Evolutionary conservation across 2,888 invertebrate species (phyloP).

Genomic region (Volucella inflata): DNA sequence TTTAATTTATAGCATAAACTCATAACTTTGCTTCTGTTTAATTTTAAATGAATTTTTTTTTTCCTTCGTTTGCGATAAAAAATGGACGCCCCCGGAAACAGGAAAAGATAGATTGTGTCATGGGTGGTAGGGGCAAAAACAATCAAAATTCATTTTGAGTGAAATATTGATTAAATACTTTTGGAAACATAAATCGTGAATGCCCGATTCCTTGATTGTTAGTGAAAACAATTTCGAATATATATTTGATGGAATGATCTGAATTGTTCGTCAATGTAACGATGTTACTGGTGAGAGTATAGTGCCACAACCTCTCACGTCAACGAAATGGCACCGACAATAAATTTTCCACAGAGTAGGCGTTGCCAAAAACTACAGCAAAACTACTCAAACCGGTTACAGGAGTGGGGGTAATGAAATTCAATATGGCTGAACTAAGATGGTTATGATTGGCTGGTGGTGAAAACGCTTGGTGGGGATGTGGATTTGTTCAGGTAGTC

Average conservation of each 20-base stretch:
- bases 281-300: not conserved
- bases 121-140: too few species aligned
- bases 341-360: constrained; percentile 22
- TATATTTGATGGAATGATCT: constrained; percentile 12
- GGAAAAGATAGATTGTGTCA: too few species aligned
- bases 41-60: too few species aligned
- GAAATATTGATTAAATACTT: not conserved
- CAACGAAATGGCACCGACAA: constrained; percentile 53
- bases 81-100: too few species aligned
- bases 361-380: constrained; percentile 44
- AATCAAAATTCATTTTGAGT: not conserved
- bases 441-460: constrained; percentile 47
- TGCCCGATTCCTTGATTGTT: constrained; percentile 6
- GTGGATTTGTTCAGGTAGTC: not conserved
- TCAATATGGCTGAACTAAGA: constrained; percentile 71
- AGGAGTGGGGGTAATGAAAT: constrained; percentile 64
- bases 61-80: too few species aligned
- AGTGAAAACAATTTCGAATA: constrained; percentile 19
- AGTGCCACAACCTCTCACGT: constrained; percentile 12
- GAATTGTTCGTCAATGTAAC: not conserved
- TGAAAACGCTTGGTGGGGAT: constrained; percentile 27
- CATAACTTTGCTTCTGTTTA: not conserved
- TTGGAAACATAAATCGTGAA: not conserved
- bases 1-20: constrained; percentile 44
- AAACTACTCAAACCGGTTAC: constrained; percentile 60